Conservation (phyloP, 2,113 vertebrate species). For the Halichoerus grypus region DNA sequence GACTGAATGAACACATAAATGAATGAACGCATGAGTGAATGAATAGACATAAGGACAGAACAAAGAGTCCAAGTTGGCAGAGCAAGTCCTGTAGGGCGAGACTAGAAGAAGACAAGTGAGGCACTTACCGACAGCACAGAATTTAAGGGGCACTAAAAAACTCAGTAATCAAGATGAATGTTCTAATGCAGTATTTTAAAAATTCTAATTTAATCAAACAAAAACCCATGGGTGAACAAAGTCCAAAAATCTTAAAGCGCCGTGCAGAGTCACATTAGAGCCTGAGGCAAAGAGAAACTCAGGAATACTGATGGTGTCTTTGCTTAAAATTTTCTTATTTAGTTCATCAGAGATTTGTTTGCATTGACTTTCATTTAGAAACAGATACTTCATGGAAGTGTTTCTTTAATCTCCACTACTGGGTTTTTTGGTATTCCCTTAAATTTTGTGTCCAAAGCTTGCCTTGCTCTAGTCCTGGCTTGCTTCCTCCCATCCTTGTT, state of each 20-base stretch:
- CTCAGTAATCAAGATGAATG: neutral
- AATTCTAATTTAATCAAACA: slow-evolving; percentile 16
- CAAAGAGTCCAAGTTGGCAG: neutral
- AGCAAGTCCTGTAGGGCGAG: too few relatives aligned
- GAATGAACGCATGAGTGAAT: neutral
- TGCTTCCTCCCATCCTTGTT: neutral
- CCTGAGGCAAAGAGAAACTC: neutral
- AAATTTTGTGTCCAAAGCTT: accelerated
- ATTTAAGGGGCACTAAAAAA: neutral
- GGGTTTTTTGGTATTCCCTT: neutral
- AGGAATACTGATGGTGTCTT: neutral
- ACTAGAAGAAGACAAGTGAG: accelerated
- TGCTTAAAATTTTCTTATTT: neutral
- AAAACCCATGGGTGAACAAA: neutral
- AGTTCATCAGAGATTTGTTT: neutral
- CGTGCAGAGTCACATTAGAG: neutral
- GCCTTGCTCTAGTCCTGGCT: neutral
- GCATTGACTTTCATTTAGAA: neutral
- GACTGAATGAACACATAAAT: neutral
- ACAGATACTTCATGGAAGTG: neutral
- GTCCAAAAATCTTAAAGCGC: neutral
- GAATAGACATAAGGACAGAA: neutral
- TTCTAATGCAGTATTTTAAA: neutral
- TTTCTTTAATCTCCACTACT: neutral
- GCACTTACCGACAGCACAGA: neutral